Percentiles rank a stretch among this genome's conserved stretches.
These are phyloP conservation scores for Tolypeutes matacus DNA, from an alignment of 2,797 vertebrate species.

Conservation along the genomic window DNA sequence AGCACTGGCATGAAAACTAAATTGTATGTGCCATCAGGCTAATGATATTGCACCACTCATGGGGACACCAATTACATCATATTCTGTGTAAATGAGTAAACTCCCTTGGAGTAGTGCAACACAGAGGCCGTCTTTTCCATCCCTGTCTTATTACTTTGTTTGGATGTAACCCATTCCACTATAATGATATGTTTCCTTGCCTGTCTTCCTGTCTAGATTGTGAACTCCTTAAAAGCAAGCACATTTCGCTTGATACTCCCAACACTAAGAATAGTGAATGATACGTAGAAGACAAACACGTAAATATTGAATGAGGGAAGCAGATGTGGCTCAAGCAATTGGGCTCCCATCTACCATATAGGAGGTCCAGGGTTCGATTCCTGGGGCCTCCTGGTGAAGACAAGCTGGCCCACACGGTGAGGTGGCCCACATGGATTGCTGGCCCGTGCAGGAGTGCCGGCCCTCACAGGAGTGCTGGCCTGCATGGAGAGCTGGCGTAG, in stretches of 20 bases:
- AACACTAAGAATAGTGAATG: neutral
- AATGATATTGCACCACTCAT: neutral
- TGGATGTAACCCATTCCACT: neutral
- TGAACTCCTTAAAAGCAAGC: neutral
- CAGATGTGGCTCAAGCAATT: no score
- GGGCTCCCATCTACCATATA: no score
- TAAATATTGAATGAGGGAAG: neutral
- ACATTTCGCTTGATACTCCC: neutral
- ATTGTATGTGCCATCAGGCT: neutral
- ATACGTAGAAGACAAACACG: neutral
- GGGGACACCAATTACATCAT: neutral
- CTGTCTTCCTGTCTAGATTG: neutral
- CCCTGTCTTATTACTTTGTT: neutral
- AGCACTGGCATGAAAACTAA: neutral
- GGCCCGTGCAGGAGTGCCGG: no score
- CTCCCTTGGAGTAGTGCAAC: no score
- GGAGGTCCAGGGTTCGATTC: no score
- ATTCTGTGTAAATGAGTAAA: neutral
- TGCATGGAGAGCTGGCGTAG: no score
- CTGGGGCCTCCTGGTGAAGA: no score
- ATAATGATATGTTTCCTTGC: neutral
- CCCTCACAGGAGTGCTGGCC: no score
- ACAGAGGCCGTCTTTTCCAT: neutral
- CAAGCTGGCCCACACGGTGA: no score
- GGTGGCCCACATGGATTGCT: no score